Base-by-base conservation (phyloP, 2,888 invertebrate genomes). In the Calameuta pallipes region DNA sequence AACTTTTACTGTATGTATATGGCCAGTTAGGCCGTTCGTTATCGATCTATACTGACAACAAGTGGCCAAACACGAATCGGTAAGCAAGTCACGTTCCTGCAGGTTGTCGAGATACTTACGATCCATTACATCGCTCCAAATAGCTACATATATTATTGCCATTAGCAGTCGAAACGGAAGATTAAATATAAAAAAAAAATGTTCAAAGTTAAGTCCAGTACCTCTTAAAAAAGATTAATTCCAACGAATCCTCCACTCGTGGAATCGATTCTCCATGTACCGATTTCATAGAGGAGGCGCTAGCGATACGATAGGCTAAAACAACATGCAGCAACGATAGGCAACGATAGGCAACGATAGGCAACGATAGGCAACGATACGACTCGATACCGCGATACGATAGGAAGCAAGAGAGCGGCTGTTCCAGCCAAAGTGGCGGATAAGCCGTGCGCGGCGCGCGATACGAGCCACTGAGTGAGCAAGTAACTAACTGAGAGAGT, bases 361-460 rank as follows among this genome's bases (percentile, higher is more conserved):
- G 71, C 31, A 70, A 30, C 71, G 71, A 70, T 70, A 33, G 31
- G 71, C 31, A 33, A 33, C 71, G 71, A 71, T 71, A 33, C 71
- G 15, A 33, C 71, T 31, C 30, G 71, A 71, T 71, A 71, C 31
- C 71, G 71, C 71, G 71, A 33, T 56, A 71, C 71, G 71, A 33
- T 71, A 71, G 31, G 71, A 35, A 73, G 73, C 75, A 75, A 68
- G 75, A 71, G 73, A 74, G 77, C 79, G 79, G 74, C 75, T 77
- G 78, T 70, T 77, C 69, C 73, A 73, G 77, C 77, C 77, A 79
- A 79, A 79, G 79, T 80, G 79, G 79, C 80, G 81, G 80, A 80
- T 79, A 82, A 80, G 78, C 76, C 75, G 81, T 79, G 80, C 80
- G 80, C 80, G 75, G 78, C 80, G 79, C 79, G 73, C 41, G 75